Base-by-base conservation (phyloP, 2,888 invertebrate species). In the Penaeus monodon region DNA sequence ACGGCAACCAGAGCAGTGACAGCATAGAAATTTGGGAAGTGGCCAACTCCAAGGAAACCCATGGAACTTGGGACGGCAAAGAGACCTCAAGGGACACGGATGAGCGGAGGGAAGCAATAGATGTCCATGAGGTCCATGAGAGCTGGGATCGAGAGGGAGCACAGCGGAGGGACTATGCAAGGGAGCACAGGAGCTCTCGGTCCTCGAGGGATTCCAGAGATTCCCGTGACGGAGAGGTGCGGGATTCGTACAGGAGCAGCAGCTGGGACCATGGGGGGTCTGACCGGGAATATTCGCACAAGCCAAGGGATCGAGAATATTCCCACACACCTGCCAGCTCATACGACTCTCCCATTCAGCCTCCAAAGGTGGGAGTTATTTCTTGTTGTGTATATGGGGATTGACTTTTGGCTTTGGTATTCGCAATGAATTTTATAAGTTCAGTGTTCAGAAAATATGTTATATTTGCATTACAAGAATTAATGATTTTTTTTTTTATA, bases 281-380 rank as follows among this genome's bases (percentile, higher is more conserved):
- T 20, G 86, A 86, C 27, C 57, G 83, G 70, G 86, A 86, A n/a
- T 86, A 86, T 49, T 44, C 44, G 20, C 86, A 83, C 73, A 83
- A 83, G n/a, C 57, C 73, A 44, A 83, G 86, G 63, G 86, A 86
- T 27, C 78, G 83, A 33, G 86, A 86, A 33, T 86, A 82, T 64
- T 79, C 86, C 24, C 81, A 63, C 49, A 70, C 85, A 1, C 85
- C 73, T 57, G 73, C 70, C 65, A 78, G 73, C 63, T 85, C 83
- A n/a, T 87, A 87, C 57, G 87, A 87, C 66, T 78, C 87, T 44
- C 78, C 88, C 29, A 17, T 88, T 66, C 88, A 84, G 20, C 73
- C 78, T 70, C 88, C 88, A 38, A 88, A 88, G 84, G 88, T 88
- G 81, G 29, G 20, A 29, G 38, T 64, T 64, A 63, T 64, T 24